Percentiles rank a stretch among this genome's conserved stretches.
Evolutionary conservation across 1,140 invertebrate genomes (phyloP).

Genomic region (Zaprionus africanus): DNA sequence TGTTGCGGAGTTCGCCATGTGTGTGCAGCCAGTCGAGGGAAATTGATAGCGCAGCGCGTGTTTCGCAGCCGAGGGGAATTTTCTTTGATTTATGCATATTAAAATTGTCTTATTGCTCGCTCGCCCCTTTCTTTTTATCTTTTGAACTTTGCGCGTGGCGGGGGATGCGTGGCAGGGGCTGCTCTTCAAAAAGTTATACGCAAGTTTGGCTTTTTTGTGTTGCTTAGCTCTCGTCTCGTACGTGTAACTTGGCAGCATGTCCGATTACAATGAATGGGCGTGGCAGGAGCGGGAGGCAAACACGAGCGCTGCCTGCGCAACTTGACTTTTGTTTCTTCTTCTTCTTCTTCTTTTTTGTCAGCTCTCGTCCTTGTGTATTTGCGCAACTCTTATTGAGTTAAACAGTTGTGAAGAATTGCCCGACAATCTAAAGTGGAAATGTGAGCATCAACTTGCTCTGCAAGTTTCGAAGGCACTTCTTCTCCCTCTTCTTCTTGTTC

Average conservation of each 20-base stretch:
- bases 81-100: conserved; percentile 70
- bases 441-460: conserved; percentile 37
- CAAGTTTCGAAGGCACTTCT: conserved; percentile 35
- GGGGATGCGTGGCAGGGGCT: neutral
- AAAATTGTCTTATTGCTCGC: conserved; percentile 65
- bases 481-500: neutral
- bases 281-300: conserved; percentile 25
- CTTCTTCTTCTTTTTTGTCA: conserved; percentile 58
- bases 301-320: conserved; percentile 13
- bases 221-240: conserved; percentile 18
- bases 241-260: conserved; percentile 28
- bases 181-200: conserved; percentile 45
- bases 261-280: conserved; percentile 63
- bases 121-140: neutral
- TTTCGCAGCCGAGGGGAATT: neutral
- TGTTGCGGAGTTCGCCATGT: conserved; percentile 15
- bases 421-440: conserved; percentile 42
- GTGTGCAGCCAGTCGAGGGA: conserved; percentile 11
- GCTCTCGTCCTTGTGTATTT: conserved; percentile 57
- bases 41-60: conserved; percentile 29
- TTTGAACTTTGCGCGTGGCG: conserved; percentile 13
- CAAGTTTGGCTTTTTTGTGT: conserved; percentile 43
- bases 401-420: conserved; percentile 63
- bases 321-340: neutral
- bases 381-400: conserved; percentile 78